Evolutionary conservation across 2,888 invertebrate genomes (phyloP), one percentile per base, ranked within the genome.

Genomic region (Troides oblongomaculatus): DNA sequence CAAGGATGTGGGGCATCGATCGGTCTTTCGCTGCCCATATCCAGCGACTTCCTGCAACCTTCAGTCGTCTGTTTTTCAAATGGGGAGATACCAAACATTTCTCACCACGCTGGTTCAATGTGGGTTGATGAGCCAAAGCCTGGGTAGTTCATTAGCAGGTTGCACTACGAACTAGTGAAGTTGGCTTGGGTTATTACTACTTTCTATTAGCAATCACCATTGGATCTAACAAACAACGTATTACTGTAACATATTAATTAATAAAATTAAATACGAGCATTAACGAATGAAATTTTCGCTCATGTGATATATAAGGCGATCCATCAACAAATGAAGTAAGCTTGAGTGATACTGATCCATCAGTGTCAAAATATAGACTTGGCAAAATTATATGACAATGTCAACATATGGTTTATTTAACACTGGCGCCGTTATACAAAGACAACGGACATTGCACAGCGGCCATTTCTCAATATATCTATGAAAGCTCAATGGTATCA

Each of bases 311-410:
- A n/a, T 60, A 62, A 6, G 12, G 23, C 58, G 58, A 66, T 66
- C 65, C 65, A 66, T 66, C 61, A 66, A 1, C 1, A 50, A 39
- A 66, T 53, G 23, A 62, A 62, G 39, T 39, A 66, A 56, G 61
- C 23, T 56, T 62, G 7, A 23, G 36, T 53, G 1, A 62, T 39
- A 66, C 53, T n/a, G 23, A 58, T 66, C 66, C 30, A 66, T 66
- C 66, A 66, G 23, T 56, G 66, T 62, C 66, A 61, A 56, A 61
- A 62, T 53, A 23, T 61, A 36, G 53, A 66, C 39, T 56, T 61
- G 17, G 10, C 53, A 30, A 66, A 53, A 61, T 59, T n/a, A 23
- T 65, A 25, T n/a, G 21, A 57, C 57, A 57, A 18, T 50, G 50
- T 64, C 21, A 58, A 57, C n/a, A 57, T 64, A 8, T 57, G 39